Base-by-base conservation (phyloP, 2,797 vertebrate species). In the Gallinago solitaria region DNA sequence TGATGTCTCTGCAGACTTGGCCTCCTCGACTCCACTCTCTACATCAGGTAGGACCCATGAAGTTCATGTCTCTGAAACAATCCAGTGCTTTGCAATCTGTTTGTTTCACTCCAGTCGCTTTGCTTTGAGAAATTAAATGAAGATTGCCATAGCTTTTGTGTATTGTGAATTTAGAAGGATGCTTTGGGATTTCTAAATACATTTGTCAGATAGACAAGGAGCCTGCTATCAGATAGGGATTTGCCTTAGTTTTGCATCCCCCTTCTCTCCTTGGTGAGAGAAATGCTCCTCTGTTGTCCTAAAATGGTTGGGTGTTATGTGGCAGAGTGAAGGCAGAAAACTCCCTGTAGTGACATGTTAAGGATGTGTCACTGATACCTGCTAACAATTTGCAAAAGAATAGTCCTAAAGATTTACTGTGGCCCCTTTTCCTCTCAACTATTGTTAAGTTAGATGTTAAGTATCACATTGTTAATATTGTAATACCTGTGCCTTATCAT, bases 341-440 rank as follows among this genome's bases (percentile, higher is more conserved):
- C 28, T 32, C 33, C 45, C 20, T 8, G n/a, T 8, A 50, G 41
- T 50, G 30, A 25, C n/a, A 11, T 1, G 0, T 1, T 17, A 30
- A 50, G 47, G 47, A 57, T 59, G 0, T 27, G 33, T 30, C 30
- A 24, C 5, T 18, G 20, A 17, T 18, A 30, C 35, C 13, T n/a
- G 39, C 32, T 43, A 32, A 18, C 13, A 28, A 5, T 32, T 43
- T 74, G 67, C 16, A 28, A 18, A 15, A 25, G 23, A 35, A n/a
- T 9, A 20, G 25, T 28, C 25, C 23, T 59, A 33, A 37, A n/a
- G 57, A 30, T 54, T 33, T 43, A 14, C 19, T 43, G 50, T 33
- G 43, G 28, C 14, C 24, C 21, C 14, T 70, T 83, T 27, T 41
- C 37, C 30, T 51, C 47, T 69, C 37, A 70, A 4, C n/a, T 79